Evolutionary conservation across 2,113 vertebrate species (phyloP).

Genomic region (Trematomus loennbergii): DNA sequence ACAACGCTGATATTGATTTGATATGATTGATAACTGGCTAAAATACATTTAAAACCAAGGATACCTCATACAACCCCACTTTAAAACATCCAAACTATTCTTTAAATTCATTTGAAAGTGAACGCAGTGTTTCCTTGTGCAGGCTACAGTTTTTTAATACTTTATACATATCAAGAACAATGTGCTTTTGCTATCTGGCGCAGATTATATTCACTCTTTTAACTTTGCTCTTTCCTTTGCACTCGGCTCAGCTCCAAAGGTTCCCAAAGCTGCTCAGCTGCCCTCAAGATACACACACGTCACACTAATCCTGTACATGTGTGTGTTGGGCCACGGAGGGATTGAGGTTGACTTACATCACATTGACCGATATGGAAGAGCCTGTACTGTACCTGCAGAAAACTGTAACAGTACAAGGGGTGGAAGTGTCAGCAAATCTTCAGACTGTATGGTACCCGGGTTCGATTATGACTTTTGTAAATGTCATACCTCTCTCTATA

Average conservation of each 20-base stretch:
- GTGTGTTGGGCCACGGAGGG: conserved; percentile 49
- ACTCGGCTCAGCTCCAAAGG: conserved; percentile 28
- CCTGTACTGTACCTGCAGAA: conserved; percentile 47
- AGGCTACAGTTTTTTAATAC: no score
- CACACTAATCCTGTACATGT: conserved; percentile 66
- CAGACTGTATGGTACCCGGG: no score
- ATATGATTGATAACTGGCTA: no score
- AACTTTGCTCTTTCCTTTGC: background rate
- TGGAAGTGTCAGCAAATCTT: background rate
- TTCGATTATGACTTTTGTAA: no score
- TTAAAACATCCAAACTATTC: no score
- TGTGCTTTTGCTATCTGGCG: conserved; percentile 28
- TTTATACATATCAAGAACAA: background rate
- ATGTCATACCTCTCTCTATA: no score
- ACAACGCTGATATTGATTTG: no score
- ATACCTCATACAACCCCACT: no score
- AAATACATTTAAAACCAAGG: no score
- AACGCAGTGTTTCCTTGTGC: no score
- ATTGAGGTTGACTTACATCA: conserved; percentile 77
- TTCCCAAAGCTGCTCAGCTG: conserved; percentile 63
- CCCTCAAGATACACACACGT: conserved; percentile 57
- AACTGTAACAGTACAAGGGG: conserved; percentile 16
- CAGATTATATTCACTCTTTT: conserved; percentile 27
- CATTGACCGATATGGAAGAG: conserved; percentile 12
- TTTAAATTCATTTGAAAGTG: no score